Percentiles rank a stretch among this genome's conserved stretches.
Evolutionary conservation across 2,113 vertebrate species (phyloP).

Genomic region (Apodemus speciosus): DNA sequence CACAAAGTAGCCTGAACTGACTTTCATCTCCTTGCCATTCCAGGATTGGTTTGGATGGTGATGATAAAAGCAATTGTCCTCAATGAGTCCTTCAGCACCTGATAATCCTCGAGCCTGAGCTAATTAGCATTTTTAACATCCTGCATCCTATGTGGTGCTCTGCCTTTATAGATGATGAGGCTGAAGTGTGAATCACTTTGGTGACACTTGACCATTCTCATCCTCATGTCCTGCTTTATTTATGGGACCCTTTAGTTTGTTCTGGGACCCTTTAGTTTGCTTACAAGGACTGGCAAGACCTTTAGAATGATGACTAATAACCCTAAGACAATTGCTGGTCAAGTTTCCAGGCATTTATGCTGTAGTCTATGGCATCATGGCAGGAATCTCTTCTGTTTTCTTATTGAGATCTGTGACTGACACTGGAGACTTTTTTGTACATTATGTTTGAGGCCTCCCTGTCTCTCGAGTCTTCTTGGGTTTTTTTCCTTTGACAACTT

Average conservation of each 20-base stretch:
- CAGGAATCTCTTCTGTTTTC: background rate
- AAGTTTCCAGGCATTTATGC: background rate
- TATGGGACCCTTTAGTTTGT: background rate
- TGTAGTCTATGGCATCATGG: slow-evolving; percentile 13
- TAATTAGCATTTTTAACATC: background rate
- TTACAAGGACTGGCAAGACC: background rate
- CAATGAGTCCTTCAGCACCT: background rate
- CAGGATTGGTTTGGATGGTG: background rate
- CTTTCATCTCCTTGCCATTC: background rate
- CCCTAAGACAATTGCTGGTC: background rate
- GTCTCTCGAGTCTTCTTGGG: background rate
- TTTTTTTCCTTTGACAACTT: background rate
- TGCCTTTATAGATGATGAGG: background rate
- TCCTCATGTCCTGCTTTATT: background rate
- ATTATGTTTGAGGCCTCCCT: background rate
- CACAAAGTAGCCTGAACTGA: background rate
- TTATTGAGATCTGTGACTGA: slow-evolving; percentile 5
- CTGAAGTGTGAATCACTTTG: background rate
- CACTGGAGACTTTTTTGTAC: background rate
- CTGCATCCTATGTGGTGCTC: background rate
- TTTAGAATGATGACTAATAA: background rate
- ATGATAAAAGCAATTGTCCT: background rate
- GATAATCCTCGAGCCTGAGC: background rate
- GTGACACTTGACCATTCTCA: background rate
- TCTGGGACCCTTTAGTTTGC: too few relatives aligned